Evolutionary conservation across 2,797 vertebrate genomes (phyloP), one percentile per base, ranked within the genome.

Genomic region (Paramormyrops hopkinsi): DNA sequence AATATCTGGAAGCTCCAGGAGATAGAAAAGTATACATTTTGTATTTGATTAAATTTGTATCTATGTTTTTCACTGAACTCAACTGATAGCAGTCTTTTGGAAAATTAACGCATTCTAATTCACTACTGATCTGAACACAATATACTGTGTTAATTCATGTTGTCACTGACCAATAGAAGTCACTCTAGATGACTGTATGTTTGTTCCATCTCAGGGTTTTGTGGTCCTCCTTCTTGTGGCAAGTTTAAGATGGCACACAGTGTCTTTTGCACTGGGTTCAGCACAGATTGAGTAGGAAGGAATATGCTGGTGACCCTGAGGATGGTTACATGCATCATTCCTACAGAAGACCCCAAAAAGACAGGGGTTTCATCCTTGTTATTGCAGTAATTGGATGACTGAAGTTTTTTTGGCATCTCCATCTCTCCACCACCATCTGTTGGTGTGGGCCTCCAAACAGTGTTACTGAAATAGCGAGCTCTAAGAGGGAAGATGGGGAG

Each of bases 301-400:
- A 76, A 46, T n/a, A 69, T 4, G 29, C 25, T 53, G 33, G 82
- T 51, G 87, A 79, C 90, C 8, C 89, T 85, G 84, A 89, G 88
- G 84, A 56, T n/a, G 56, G 33, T 4, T 14, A 50, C 41, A 86
- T 88, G 73, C 73, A 83, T 90, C 56, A 87, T 46, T 86, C 51
- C 41, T 25, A 19, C 62, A 73, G 56, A 51, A 84, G 11, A 46
- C 53, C 33, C 17, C 9, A 79, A 86, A 65, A 69, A 89, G 65
- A 86, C 79, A 65, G 69, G n/a, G 76, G 22, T 56, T 88, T n/a
- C 56, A 53, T 88, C 46, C 46, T 65, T 50, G 76, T 53, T 88
- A 69, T 59, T 62, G 50, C 86, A 65, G 11, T 90, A 65, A 87
- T 51, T 53, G 88, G 22, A 33, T 48, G 50, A 37, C 86, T 56